Conservation (phyloP, 2,888 invertebrate species). For the Bugulina stolonifera region DNA sequence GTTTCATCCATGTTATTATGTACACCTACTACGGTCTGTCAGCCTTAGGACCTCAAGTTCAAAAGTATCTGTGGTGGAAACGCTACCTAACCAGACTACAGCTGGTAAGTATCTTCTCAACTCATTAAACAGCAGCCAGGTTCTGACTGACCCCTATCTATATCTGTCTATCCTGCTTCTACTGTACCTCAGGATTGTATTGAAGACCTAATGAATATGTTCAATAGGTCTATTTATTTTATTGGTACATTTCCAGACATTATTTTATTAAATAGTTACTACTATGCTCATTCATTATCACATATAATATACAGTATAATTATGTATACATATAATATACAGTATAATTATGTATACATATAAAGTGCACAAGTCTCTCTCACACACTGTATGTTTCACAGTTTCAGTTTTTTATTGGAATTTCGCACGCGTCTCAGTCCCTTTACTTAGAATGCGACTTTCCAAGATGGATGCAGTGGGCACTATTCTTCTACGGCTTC, state of each 20-base stretch:
- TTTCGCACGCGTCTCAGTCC: slow-evolving; percentile 69
- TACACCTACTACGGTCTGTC: slow-evolving; percentile 50
- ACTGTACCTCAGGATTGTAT: no score
- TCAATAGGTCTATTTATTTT: no score
- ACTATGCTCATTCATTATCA: no score
- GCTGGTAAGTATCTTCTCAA: slow-evolving; percentile 37
- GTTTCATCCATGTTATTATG: slow-evolving; percentile 49
- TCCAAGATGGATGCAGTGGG: slow-evolving; percentile 59
- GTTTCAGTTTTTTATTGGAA: slow-evolving; percentile 82
- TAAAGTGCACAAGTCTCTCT: no score
- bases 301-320: no score
- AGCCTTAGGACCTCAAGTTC: slow-evolving; percentile 47
- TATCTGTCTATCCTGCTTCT: background rate
- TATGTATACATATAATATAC: no score
- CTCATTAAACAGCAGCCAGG: background rate
- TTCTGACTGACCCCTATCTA: background rate
- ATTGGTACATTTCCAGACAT: no score
- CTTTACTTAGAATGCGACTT: slow-evolving; percentile 86
- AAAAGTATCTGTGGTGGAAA: slow-evolving; percentile 53
- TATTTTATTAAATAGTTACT: no score
- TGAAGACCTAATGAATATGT: no score
- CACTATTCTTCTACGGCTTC: slow-evolving; percentile 47
- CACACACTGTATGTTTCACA: no score
- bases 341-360: no score
- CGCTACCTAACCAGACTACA: slow-evolving; percentile 49